Base-by-base conservation (phyloP, 2,113 vertebrate species). In the Semnopithecus entellus region DNA sequence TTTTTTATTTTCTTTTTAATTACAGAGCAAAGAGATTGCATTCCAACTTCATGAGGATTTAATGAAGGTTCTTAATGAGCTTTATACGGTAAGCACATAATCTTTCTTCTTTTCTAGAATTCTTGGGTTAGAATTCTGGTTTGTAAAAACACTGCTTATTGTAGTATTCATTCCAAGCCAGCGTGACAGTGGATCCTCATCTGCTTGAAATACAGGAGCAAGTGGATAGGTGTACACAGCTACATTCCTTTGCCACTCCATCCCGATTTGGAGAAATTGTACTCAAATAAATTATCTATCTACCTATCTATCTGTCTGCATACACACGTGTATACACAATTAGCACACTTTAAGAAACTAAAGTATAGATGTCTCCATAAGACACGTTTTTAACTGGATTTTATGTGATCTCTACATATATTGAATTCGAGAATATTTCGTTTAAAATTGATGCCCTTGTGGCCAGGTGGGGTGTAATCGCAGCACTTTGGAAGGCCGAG, bases 21-120 rank as follows among this genome's bases (percentile, higher is more conserved):
- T 99, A 96, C 99, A 99, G 99, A 99, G 99, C 98, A 99, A 99
- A 98, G 99, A 99, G 98, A 99, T 99, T 97, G 99, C 99, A 14
- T 99, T 99, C 98, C 99, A 99, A 96, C 99, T 99, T 96, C 99
- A 99, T 97, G 99, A 99, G 98, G 99, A 99, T 98, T 99, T 99
- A 98, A 99, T 99, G 99, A 99, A 99, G 99, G 99, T 99, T 97
- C 99, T 99, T 93, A 99, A 99, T 23, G 99, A 99, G 98, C 99
- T 99, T 43, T 99, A 99, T 98, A 99, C 99, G 96, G 99, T 99
- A 99, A 99, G 99, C 98, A 96, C 78, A 66, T 90, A 43, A 94
- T 81, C 96, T 97, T 91, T 59, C 27, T 98, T 97, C 92, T 88
- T 83, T 90, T 96, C 10, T 97, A 95, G 38, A 90, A 85, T 83